Evolutionary conservation across 2,113 vertebrate genomes (phyloP), one percentile per base, ranked within the genome.

Genomic region (Eira barbara): DNA sequence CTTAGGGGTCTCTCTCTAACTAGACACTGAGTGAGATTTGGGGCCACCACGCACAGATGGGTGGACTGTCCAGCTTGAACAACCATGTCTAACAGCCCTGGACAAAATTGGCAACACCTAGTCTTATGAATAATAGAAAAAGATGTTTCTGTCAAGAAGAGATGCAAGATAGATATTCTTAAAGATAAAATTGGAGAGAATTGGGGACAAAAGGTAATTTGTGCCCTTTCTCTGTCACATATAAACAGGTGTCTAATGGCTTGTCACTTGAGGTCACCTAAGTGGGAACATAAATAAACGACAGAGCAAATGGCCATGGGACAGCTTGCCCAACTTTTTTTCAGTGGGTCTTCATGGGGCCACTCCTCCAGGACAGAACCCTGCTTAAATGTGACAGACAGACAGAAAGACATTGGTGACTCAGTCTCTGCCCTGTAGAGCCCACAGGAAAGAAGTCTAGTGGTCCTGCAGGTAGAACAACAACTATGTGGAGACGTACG

Each of bases 401-500:
- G 12, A 29, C 29, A 25, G 0, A 29, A 18, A 45, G 27, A 78
- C 0, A 8, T 55, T 7, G 3, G 36, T 18, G 31, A 61, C 52
- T 18, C 9, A 15, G 9, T 69, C 31, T 45, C 27, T 74, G 85
- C n/a, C 14, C 7, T 9, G 0, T 3, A 34, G 4, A 47, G 1
- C 13, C 23, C 15, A 57, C 2, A 49, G 12, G 10, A 78, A 27
- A 42, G 45, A 29, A 4, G 39, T 6, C 10, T 15, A 25, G 6
- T 9, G 10, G 27, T 0, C 20, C 27, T 55, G 2, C 29, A 14
- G 6, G 52, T 36, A 23, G 90, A n/a, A 20, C 4, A 27, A 4
- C 1, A 7, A 1, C 0, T 6, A 9, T 9, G 4, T 7, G 23
- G 45, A 20, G 14, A 57, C 3, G 6, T 25, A 55, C 1, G 6